Base-by-base conservation (phyloP, 1,140 invertebrate genomes). In the Zophobas morio region DNA sequence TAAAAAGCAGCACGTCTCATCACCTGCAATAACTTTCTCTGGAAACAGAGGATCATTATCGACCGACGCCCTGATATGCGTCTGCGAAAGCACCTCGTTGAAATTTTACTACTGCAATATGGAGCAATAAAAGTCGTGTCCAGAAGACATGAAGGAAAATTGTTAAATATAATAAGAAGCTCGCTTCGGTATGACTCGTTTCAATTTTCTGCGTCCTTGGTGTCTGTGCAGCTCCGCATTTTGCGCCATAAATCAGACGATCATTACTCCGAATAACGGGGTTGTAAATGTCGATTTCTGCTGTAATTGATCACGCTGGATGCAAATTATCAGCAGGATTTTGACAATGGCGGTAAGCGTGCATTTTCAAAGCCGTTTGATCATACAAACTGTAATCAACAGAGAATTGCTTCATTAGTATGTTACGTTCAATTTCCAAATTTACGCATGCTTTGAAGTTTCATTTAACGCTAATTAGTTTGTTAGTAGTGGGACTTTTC, bases 281-380 rank as follows among this genome's bases (percentile, higher is more conserved):
- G 1, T 53, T 6, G 2, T 53, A 6, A 53, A 60, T 60, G 34
- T 37, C 37, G 56, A 60, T 60, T 60, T 60, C 20, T 34, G 53
- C 35, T 60, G 35, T 60, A 39, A 39, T 39, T 60, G 56, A 60
- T 60, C 35, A 36, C 20, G 5, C 56, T n/a, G 56, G 2, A 60
- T 60, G 56, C 35, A 60, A 60, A 60, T 60, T 60, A 60, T 60
- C 56, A 60, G 56, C 37, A 60, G 37, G 8, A 36, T 60, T 33
- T 36, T 60, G 37, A 60, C 56, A 60, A 39, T 60, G 56, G 37
- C 34, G 54, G 20, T 4, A 60, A 6, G 2, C 3, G 36, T 36
- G 56, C 6, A 35, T 8, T 60, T 60, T 60, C 1, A 39, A 60
- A 39, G 56, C 56, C 37, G 56, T 37, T 60, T 60, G 56, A 60